Percentiles rank a stretch among this genome's conserved stretches.
Evolutionary conservation across 1,140 invertebrate species (phyloP).

Genomic region (Galendromus occidentalis): DNA sequence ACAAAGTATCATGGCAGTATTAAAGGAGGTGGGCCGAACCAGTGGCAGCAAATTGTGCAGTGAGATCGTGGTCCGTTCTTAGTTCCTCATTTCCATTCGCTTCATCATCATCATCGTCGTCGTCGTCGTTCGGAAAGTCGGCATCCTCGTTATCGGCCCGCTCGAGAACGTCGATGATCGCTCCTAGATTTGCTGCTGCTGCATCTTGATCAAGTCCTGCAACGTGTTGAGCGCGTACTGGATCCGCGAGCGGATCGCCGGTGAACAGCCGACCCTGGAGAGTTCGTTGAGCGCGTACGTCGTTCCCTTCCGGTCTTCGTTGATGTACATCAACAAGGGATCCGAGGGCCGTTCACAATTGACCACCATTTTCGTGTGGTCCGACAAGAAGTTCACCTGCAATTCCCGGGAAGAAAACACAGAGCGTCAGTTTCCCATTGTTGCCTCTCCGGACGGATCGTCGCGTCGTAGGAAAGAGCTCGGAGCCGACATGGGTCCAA

Average conservation of each 20-base stretch:
- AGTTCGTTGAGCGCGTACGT: constrained; percentile 39
- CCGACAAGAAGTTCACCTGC: constrained; percentile 42
- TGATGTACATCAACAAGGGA: constrained; percentile 37
- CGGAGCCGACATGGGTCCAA: no score
- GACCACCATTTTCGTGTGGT: constrained; percentile 40
- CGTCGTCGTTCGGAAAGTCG: background rate
- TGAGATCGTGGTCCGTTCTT: background rate
- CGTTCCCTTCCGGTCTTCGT: constrained; percentile 35
- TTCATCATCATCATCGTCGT: background rate
- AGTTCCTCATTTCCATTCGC: background rate
- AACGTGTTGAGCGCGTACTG: constrained; percentile 36
- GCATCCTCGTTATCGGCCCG: background rate
- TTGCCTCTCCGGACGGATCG: no score
- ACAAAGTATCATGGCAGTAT: background rate
- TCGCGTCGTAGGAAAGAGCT: no score
- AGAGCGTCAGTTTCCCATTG: no score
- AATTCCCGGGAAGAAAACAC: constrained; percentile 11
- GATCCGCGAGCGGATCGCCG: constrained; percentile 36
- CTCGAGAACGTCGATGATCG: background rate
- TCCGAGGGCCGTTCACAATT: constrained; percentile 20
- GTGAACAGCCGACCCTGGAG: constrained; percentile 36
- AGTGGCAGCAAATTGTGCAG: background rate
- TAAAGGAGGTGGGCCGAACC: background rate
- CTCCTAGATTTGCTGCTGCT: background rate
- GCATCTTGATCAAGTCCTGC: constrained; percentile 26